These are phyloP conservation scores for Rutilus rutilus DNA, from an alignment of 2,113 vertebrate genomes.

Conservation along the genomic window DNA sequence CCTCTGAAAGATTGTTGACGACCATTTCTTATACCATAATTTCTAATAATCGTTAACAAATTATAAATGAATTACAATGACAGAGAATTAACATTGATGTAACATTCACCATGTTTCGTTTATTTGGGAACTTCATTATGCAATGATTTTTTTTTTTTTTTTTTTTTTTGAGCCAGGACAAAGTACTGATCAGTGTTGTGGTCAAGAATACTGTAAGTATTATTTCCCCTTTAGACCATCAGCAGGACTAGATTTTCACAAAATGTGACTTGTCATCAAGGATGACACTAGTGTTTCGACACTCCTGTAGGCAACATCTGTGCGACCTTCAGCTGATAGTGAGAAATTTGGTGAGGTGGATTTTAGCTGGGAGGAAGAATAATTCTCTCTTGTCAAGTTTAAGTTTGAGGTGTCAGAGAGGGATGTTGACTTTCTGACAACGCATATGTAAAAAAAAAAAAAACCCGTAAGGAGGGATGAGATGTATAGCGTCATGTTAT, in stretches of 20 bases:
- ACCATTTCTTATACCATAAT: background rate
- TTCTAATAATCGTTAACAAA: background rate
- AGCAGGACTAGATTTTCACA: background rate
- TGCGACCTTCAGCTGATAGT: background rate
- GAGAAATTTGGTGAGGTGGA: background rate
- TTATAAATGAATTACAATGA: background rate
- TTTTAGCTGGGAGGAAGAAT: background rate
- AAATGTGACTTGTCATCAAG: background rate
- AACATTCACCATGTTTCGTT: background rate
- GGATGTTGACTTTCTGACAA: background rate
- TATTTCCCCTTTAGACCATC: background rate
- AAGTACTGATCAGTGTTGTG: background rate
- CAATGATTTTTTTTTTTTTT: background rate
- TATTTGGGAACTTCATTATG: background rate
- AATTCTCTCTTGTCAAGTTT: background rate
- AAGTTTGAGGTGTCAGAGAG: background rate
- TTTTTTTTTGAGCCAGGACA: background rate
- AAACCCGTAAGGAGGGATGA: too few species aligned
- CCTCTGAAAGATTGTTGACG: background rate
- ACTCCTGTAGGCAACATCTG: slow-evolving; percentile 5
- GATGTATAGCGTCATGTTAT: background rate
- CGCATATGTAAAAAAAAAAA: background rate
- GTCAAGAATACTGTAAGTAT: background rate
- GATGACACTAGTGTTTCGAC: background rate
- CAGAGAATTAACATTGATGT: background rate